A percentile compares a stretch with the other conserved stretches of the same genome.
phyloP scores from a whole-genome alignment of 2,797 vertebrate species.

The Poeciliopsis presidionis region DNA sequence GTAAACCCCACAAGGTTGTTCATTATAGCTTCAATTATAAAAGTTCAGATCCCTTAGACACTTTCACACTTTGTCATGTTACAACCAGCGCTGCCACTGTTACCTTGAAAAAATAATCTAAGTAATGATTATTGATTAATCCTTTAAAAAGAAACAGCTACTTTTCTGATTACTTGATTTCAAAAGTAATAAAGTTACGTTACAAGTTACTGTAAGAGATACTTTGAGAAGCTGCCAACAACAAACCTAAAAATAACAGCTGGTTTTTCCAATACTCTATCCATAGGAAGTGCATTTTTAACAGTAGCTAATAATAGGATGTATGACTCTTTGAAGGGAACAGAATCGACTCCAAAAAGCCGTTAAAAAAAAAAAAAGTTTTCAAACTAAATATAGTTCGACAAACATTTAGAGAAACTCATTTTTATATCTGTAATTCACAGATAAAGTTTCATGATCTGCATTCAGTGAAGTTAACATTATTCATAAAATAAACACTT shows the following conservation, averaged over 20 bases:
- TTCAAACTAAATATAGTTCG: neutral
- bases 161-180: neutral
- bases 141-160: neutral
- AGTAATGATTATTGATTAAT: neutral
- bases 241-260: neutral
- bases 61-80: neutral
- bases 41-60: neutral
- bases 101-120: neutral
- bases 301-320: no score
- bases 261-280: neutral
- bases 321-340: neutral
- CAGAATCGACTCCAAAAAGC: neutral
- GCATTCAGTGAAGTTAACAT: neutral
- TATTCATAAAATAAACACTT: neutral
- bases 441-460: neutral
- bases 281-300: neutral
- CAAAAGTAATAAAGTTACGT: neutral
- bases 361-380: neutral
- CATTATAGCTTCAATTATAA: neutral
- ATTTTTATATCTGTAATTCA: neutral
- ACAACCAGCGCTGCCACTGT: neutral
- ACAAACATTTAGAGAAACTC: neutral
- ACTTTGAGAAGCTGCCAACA: neutral
- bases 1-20: neutral
- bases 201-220: neutral